Percentiles rank a stretch among this genome's conserved stretches.
Conservation (phyloP, 2,888 invertebrate species). For the Apodemia duryi region DNA sequence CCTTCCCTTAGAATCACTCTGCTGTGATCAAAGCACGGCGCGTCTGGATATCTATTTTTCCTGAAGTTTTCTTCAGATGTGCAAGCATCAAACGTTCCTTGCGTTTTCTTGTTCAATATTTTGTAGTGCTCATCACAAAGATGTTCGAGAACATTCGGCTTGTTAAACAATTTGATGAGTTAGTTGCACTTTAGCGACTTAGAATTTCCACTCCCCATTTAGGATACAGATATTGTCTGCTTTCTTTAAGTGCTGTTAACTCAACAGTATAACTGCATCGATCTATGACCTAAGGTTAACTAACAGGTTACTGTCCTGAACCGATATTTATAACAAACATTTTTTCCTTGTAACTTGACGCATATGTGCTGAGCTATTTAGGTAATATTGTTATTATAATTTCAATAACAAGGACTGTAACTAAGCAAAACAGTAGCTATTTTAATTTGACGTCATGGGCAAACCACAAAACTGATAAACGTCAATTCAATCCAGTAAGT, state of each 20-base stretch:
- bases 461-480: too few species aligned
- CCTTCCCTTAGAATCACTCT: conserved; percentile 2
- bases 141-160: not conserved
- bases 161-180: not conserved
- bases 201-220: conserved; percentile 10
- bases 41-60: too few species aligned
- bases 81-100: not conserved
- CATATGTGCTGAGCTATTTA: too few species aligned
- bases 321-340: not conserved
- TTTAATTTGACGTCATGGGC: too few species aligned
- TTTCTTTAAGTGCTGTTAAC: not conserved
- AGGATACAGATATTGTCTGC: not conserved
- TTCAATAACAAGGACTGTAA: too few species aligned
- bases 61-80: not conserved
- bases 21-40: conserved; percentile 10
- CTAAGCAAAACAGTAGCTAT: too few species aligned
- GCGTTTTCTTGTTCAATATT: conserved; percentile 1
- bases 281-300: not conserved
- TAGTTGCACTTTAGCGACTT: not conserved
- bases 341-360: too few species aligned
- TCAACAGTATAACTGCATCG: not conserved
- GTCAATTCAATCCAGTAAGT: too few species aligned
- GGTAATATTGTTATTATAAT: too few species aligned
- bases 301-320: not conserved
- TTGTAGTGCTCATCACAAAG: not conserved